Evolutionary conservation across 2,797 vertebrate genomes (phyloP).

Genomic region (Heteromormyrus szaboi): DNA sequence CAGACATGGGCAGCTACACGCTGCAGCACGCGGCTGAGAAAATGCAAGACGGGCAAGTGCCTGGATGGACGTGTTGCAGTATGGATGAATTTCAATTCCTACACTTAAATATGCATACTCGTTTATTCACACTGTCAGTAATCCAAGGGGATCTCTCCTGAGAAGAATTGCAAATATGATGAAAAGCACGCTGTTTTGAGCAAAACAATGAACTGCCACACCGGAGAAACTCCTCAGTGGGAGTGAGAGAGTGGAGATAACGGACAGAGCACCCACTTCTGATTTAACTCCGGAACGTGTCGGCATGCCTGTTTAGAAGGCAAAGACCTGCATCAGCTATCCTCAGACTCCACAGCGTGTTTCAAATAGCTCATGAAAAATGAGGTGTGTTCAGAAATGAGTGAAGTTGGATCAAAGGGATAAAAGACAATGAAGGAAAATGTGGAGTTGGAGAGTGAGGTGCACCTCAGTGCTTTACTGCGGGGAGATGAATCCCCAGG

Average conservation of each 20-base stretch:
- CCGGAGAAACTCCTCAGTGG: background rate
- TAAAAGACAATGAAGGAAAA: background rate
- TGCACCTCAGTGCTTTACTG: background rate
- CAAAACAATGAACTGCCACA: background rate
- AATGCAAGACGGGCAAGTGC: background rate
- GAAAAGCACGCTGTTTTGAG: background rate
- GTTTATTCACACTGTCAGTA: background rate
- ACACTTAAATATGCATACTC: background rate
- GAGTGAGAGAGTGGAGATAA: background rate
- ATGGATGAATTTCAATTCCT: background rate
- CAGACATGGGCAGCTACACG: background rate
- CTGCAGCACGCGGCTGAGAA: background rate
- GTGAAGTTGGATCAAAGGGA: background rate
- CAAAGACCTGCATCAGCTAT: background rate
- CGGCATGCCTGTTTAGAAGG: background rate
- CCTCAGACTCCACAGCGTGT: background rate
- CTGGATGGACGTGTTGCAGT: background rate
- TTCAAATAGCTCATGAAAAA: constrained; percentile 1
- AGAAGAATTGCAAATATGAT: background rate
- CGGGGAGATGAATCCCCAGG: background rate
- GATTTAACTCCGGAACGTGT: background rate
- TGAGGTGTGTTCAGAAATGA: background rate
- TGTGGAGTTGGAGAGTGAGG: background rate
- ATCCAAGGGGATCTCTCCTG: background rate
- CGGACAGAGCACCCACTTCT: background rate